A percentile compares a stretch with the other conserved stretches of the same genome.
Evolutionary conservation across 2,888 invertebrate genomes (phyloP).

Genomic region (Brachyptera putata): DNA sequence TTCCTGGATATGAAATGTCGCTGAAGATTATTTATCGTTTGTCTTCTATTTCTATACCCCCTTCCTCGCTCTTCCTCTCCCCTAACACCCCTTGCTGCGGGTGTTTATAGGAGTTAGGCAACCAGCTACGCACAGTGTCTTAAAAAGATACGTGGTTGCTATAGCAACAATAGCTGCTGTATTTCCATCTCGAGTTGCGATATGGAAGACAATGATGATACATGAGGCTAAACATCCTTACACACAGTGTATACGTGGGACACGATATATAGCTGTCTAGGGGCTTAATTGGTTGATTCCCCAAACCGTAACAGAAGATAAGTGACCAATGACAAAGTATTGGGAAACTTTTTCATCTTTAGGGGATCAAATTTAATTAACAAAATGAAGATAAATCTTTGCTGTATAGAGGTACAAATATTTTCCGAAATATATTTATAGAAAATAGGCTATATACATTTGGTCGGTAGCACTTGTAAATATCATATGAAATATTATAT

Average conservation of each 20-base stretch:
- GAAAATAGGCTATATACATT: too few relatives aligned
- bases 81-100: too few relatives aligned
- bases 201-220: constrained; percentile 18
- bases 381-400: constrained; percentile 4
- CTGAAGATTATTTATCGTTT: constrained; percentile 19
- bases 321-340: constrained; percentile 12
- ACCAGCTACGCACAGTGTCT: background rate
- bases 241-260: too few relatives aligned
- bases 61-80: too few relatives aligned
- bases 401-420: too few relatives aligned
- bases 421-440: too few relatives aligned
- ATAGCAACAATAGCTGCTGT: background rate
- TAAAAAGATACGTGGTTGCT: background rate
- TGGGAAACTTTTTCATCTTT: background rate
- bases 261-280: background rate
- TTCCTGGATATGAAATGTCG: constrained; percentile 24
- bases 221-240: constrained; percentile 5
- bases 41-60: too few relatives aligned
- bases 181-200: constrained; percentile 19
- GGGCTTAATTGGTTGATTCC: constrained; percentile 7
- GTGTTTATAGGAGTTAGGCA: background rate
- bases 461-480: too few relatives aligned
- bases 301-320: background rate
- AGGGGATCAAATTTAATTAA: constrained; percentile 4
- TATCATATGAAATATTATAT: too few relatives aligned